Conservation (phyloP, 2,888 invertebrate species). For the Crematogaster levior region DNA sequence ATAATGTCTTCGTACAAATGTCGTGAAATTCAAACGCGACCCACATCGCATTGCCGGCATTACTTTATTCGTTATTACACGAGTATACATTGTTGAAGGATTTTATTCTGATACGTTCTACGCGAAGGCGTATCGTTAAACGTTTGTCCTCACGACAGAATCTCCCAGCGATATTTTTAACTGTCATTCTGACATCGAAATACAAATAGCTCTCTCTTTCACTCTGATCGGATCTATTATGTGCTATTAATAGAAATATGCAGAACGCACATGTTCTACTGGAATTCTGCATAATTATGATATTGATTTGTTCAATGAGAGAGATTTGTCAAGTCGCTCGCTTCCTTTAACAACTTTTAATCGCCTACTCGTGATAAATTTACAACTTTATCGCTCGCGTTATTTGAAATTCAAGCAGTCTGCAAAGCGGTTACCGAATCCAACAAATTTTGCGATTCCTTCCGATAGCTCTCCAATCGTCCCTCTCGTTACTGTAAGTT, state of each 20-base stretch:
- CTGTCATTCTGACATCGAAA: neutral
- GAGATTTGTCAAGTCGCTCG: conserved; percentile 10
- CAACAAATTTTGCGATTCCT: conserved; percentile 28
- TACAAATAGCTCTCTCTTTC: neutral
- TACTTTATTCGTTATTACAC: conserved; percentile 14
- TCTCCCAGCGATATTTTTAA: neutral
- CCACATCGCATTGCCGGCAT: conserved; percentile 5
- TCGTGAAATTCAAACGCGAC: neutral
- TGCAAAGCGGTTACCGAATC: conserved; percentile 35
- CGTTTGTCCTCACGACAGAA: conserved; percentile 6
- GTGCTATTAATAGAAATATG: conserved; percentile 6
- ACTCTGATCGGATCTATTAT: neutral
- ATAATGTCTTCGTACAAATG: conserved; percentile 1
- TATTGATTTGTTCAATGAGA: too few relatives aligned
- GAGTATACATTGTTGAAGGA: neutral
- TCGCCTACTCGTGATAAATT: conserved; percentile 21
- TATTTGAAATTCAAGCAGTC: conserved; percentile 40
- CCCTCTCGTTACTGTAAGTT: conserved; percentile 24
- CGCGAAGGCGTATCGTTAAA: neutral
- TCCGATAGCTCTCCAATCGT: conserved; percentile 18
- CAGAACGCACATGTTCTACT: neutral
- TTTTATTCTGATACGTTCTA: neutral
- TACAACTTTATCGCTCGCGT: conserved; percentile 22
- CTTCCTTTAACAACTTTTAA: conserved; percentile 12
- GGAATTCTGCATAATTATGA: conserved; percentile 4